These are phyloP conservation scores for Hydra vulgaris DNA, from an alignment of 30 jellyfish, hydroid and myxozoan genomes.

Conservation along the genomic window DNA sequence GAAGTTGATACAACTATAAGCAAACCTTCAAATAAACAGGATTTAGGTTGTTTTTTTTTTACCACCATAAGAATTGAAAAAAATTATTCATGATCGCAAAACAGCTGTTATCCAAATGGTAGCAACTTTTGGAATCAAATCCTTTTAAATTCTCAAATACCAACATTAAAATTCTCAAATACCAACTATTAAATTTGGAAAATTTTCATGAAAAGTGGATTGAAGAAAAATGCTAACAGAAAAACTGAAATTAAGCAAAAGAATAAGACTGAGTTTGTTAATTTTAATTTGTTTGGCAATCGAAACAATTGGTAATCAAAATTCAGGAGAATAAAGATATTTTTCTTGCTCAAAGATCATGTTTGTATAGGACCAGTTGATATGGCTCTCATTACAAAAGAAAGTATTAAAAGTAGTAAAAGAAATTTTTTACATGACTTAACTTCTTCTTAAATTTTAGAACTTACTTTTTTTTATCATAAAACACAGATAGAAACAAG, in stretches of 20 bases:
- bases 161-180: not conserved
- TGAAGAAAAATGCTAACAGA: not conserved
- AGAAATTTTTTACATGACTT: too few species aligned
- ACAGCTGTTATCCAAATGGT: not conserved
- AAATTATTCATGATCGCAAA: not conserved
- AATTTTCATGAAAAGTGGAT: not conserved
- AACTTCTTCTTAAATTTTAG: too few species aligned
- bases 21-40: not conserved
- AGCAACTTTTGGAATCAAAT: not conserved
- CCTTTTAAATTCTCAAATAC: not conserved
- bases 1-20: not conserved
- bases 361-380: too few species aligned
- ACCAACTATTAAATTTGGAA: not conserved
- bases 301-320: not conserved
- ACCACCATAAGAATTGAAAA: not conserved
- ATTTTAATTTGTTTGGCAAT: not conserved
- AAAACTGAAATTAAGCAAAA: not conserved
- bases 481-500: too few species aligned
- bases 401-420: too few species aligned
- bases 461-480: too few species aligned
- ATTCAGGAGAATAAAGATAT: not conserved
- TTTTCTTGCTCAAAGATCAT: not conserved
- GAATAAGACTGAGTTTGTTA: not conserved
- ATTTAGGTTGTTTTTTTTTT: not conserved
- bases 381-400: too few species aligned